Percentiles rank a stretch among this genome's conserved stretches.
Evolutionary conservation across 2,888 invertebrate genomes (phyloP).

Genomic region (Eupithecia subumbrata): DNA sequence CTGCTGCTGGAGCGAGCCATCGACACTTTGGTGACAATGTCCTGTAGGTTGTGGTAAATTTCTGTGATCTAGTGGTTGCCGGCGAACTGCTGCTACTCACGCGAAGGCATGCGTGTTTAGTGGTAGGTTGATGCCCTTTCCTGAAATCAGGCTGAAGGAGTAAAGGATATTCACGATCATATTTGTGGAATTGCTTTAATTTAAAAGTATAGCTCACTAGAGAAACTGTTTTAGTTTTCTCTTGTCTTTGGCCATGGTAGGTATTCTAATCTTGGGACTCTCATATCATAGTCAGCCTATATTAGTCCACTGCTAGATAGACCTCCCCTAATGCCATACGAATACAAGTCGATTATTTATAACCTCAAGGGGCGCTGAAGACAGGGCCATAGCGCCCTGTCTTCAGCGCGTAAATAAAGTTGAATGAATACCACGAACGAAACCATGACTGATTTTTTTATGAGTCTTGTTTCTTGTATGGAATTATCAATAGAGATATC

Average conservation of each 20-base stretch:
- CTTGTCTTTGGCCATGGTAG: background rate
- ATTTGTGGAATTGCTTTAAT: background rate
- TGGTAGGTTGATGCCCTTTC: background rate
- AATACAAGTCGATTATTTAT: no score
- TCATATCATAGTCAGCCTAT: background rate
- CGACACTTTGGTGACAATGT: background rate
- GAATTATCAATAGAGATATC: background rate
- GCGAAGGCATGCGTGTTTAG: constrained; percentile 4
- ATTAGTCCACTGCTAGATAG: background rate
- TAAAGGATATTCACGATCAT: background rate
- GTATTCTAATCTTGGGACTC: background rate
- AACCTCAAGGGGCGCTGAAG: no score
- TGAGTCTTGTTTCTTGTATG: background rate
- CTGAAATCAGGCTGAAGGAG: background rate
- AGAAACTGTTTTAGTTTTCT: background rate
- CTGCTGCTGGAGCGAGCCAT: background rate
- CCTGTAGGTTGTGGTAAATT: background rate
- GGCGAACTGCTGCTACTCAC: constrained; percentile 3
- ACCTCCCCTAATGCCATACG: background rate
- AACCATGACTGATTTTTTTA: background rate
- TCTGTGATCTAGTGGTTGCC: background rate
- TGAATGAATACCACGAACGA: background rate
- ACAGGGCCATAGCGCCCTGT: background rate
- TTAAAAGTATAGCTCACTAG: no score
- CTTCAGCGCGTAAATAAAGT: background rate